phyloP scores from a whole-genome alignment of 2,113 vertebrate species.

The Indicator maculatus region DNA sequence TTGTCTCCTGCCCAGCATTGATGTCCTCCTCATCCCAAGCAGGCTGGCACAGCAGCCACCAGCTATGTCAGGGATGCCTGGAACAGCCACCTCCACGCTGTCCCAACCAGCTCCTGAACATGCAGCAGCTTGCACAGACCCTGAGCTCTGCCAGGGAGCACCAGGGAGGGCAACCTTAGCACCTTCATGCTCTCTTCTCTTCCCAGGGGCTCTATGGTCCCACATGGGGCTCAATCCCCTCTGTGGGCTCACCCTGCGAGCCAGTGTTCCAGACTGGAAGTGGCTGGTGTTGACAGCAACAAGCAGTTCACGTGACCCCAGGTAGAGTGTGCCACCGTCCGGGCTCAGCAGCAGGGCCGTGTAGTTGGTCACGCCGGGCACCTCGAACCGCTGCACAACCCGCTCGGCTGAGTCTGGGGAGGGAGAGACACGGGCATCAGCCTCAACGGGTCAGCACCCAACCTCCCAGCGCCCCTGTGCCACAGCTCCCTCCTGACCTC shows the following conservation, averaged over 20 bases:
- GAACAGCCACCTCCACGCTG: not conserved
- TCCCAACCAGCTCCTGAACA: fast-evolving
- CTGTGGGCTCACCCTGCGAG: slow-evolving; percentile 79
- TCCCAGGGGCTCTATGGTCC: not conserved
- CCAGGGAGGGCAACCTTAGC: not conserved
- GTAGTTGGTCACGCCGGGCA: slow-evolving; percentile 80
- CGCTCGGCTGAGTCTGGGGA: slow-evolving; percentile 76
- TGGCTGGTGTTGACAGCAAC: slow-evolving; percentile 81
- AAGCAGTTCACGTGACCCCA: slow-evolving; percentile 87
- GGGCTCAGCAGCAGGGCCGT: slow-evolving; percentile 87
- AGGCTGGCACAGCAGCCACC: not conserved
- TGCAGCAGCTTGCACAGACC: not conserved
- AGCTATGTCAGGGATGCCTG: fast-evolving
- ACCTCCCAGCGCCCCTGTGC: fast-evolving
- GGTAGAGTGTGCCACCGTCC: slow-evolving; percentile 82
- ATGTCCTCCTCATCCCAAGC: not conserved
- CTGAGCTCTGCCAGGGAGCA: fast-evolving
- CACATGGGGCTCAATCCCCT: fast-evolving
- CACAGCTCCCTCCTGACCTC: not conserved
- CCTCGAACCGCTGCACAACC: slow-evolving; percentile 77
- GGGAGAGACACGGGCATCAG: not conserved
- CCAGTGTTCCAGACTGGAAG: slow-evolving; percentile 58
- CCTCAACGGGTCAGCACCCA: fast-evolving
- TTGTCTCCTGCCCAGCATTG: fast-evolving
- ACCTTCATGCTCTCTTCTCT: not conserved